Conservation (phyloP, 2,888 invertebrate genomes). For the Agrypnus murinus region DNA sequence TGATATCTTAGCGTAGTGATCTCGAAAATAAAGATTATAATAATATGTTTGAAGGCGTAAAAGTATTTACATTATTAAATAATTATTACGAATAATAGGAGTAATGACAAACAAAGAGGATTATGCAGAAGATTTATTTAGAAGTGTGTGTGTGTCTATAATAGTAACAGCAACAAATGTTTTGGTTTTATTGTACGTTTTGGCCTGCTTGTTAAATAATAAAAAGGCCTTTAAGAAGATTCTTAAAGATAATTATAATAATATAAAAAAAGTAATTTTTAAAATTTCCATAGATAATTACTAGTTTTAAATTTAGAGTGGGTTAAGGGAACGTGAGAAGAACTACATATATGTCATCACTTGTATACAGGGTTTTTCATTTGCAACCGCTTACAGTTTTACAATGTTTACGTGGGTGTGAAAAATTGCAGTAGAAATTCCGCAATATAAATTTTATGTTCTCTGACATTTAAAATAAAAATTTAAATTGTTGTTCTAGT, state of each 20-base stretch:
- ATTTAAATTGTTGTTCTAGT: background rate
- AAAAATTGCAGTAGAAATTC: conserved; percentile 8
- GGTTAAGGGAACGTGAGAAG: conserved; percentile 24
- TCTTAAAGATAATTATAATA: no score
- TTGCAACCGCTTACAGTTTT: background rate
- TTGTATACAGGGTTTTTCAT: background rate
- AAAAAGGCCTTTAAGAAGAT: no score
- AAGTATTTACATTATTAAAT: conserved; percentile 11
- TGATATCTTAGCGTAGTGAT: conserved; percentile 9
- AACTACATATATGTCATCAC: background rate
- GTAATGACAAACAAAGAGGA: conserved; percentile 21
- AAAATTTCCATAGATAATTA: background rate
- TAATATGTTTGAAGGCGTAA: conserved; percentile 16
- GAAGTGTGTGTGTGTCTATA: no score
- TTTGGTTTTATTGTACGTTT: background rate
- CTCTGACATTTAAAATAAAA: conserved; percentile 6
- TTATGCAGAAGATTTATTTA: background rate
- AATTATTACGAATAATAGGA: conserved; percentile 11
- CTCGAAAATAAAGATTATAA: conserved; percentile 3
- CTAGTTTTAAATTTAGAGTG: conserved; percentile 11
- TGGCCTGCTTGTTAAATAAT: background rate
- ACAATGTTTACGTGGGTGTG: background rate
- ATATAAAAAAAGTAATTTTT: background rate
- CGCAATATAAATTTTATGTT: no score
- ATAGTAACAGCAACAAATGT: no score